Conservation (phyloP, 1,140 invertebrate genomes). For the Microvelia longipes region DNA sequence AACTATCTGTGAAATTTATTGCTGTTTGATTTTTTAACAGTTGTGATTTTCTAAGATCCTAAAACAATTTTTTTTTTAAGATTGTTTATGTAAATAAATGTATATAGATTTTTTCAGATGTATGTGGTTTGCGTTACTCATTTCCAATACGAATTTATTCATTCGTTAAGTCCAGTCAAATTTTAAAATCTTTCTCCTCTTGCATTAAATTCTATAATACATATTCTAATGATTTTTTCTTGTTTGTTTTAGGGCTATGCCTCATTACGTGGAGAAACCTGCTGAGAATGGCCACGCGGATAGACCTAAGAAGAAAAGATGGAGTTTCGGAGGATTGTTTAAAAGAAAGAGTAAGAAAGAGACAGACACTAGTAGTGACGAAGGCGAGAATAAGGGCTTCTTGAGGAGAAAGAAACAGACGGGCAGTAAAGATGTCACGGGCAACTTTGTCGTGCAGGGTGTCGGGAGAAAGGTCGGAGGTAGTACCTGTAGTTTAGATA, state of each 20-base stretch:
- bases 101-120: too few species aligned
- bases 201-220: too few species aligned
- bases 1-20: too few species aligned
- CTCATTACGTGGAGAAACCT: neutral
- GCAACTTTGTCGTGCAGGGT: conserved; percentile 13
- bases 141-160: too few species aligned
- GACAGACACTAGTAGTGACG: conserved; percentile 35
- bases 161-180: too few species aligned
- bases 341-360: conserved; percentile 45
- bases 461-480: conserved; percentile 1
- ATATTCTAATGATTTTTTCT: neutral
- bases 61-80: too few species aligned
- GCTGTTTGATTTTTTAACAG: too few species aligned
- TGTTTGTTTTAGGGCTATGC: neutral
- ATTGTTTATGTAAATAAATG: too few species aligned
- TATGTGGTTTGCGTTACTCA: too few species aligned
- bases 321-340: conserved; percentile 54
- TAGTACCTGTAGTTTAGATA: conserved; percentile 20
- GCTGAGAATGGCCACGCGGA: conserved; percentile 3
- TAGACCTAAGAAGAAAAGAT: conserved; percentile 39
- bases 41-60: too few species aligned
- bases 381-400: conserved; percentile 34
- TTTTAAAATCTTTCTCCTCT: too few species aligned
- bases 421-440: conserved; percentile 21
- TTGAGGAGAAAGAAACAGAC: conserved; percentile 16